Evolutionary conservation across 2,797 vertebrate species (phyloP).

Genomic region (Phoebastria nigripes): DNA sequence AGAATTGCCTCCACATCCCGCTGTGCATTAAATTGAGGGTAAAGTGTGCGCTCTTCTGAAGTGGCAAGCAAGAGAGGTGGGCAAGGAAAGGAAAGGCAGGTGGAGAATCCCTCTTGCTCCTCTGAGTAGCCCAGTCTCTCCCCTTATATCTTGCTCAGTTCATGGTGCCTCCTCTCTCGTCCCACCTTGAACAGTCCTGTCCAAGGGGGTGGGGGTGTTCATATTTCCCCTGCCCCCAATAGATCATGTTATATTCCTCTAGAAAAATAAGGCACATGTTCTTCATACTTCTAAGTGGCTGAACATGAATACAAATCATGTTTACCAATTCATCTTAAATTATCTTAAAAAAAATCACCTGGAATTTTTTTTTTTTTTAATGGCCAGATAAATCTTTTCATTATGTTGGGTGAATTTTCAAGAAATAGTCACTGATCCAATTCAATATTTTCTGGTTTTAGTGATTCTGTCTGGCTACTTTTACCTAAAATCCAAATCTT

Average conservation of each 20-base stretch:
- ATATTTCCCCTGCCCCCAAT: not conserved
- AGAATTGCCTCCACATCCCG: not conserved
- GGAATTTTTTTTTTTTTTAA: not conserved
- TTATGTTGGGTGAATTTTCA: not conserved
- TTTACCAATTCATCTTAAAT: not conserved
- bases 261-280: not conserved
- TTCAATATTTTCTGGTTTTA: slow-evolving; percentile 23
- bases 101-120: not conserved
- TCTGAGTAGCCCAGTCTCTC: not conserved
- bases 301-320: not conserved
- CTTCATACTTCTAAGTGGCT: not conserved
- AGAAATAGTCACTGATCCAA: not conserved
- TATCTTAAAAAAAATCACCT: not conserved
- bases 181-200: not conserved
- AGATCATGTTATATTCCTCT: not conserved
- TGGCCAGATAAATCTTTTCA: not conserved
- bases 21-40: not conserved
- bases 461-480: slow-evolving; percentile 15
- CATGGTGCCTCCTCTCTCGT: not conserved
- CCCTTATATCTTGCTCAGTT: not conserved
- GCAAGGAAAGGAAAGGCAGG: not conserved
- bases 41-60: not conserved
- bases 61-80: not conserved
- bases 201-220: not conserved
- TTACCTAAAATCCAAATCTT: slow-evolving; percentile 41